Evolutionary conservation across 37 sponge, comb jelly and placozoan species (phyloP).

Genomic region (Diacarnus erythraeanus): DNA sequence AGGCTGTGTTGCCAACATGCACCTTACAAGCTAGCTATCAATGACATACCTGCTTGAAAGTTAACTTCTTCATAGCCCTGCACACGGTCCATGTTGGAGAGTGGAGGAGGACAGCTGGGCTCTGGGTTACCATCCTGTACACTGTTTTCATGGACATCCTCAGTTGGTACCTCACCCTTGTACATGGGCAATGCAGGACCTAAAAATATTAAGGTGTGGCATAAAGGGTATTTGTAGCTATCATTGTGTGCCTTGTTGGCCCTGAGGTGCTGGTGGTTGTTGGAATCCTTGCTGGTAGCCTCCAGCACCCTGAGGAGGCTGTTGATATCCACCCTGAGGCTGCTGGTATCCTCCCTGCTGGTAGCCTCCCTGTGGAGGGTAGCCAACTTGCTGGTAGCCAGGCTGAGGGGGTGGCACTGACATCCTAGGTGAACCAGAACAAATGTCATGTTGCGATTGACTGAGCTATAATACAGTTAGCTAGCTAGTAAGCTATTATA

Average conservation of each 20-base stretch:
- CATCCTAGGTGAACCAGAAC: neutral
- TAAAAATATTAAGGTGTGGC: neutral
- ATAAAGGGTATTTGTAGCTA: neutral
- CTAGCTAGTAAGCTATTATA: too few relatives aligned
- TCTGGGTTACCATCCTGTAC: neutral
- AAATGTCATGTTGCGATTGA: too few relatives aligned
- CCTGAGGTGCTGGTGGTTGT: neutral
- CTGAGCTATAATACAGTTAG: too few relatives aligned
- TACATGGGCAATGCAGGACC: neutral
- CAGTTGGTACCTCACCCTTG: constrained; percentile 39
- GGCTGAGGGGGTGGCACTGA: constrained; percentile 11
- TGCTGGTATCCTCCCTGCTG: constrained; percentile 4
- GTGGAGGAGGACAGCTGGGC: constrained; percentile 31
- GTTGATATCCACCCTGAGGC: neutral
- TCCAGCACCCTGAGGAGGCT: constrained; percentile 1
- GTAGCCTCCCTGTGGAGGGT: constrained; percentile 12
- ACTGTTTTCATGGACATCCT: constrained; percentile 55
- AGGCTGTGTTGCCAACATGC: neutral
- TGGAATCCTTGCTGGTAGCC: constrained; percentile 5
- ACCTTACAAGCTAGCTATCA: neutral
- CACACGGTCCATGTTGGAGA: constrained; percentile 45
- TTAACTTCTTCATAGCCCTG: constrained; percentile 64
- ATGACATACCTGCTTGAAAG: constrained; percentile 38
- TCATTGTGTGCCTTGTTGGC: neutral
- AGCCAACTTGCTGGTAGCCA: constrained; percentile 4